Base-by-base conservation (phyloP, 1,140 invertebrate species). In the Hormaphis cornu region DNA sequence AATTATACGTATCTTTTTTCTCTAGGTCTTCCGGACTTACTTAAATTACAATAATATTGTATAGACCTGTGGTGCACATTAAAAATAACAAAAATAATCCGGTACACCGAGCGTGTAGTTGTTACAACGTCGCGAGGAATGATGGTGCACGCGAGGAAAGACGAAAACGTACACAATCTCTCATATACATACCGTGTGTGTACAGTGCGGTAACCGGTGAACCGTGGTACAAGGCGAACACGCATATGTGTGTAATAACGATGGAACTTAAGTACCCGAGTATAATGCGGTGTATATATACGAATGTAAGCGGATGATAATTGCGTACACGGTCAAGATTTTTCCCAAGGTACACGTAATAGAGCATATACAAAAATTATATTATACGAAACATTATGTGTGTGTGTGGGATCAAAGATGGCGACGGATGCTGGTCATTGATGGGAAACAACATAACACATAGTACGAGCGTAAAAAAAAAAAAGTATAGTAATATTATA, bases 201-300 rank as follows among this genome's bases (percentile, higher is more conserved):
- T 53, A 26, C 26, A 26, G 24, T 53, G 24, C 28, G 37, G 37
- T 44, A 28, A 48, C 61, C 61, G 61, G 61, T 66, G 61, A 66
- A 66, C 61, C 61, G 61, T n/a, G n/a, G n/a, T 66, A 66, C 61
- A 66, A 66, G 61, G 61, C 61, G 61, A 66, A 28, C 61, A 66
- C 61, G 61, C 61, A 66, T 50, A 42, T 22, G 30, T n/a, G 22
- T 28, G 10, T 9, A 61, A n/a, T n/a, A n/a, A n/a, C n/a, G n/a
- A n/a, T n/a, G n/a, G n/a, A n/a, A n/a, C n/a, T n/a, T n/a, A n/a
- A n/a, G n/a, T n/a, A n/a, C n/a, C n/a, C n/a, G n/a, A 30, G 28
- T 53, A 53, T 54, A 52, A 52, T 54, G 24, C 24, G 12, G 20
- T 50, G 46, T 26, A n/a, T n/a, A 42, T 42, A 42, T 4, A 42